Evolutionary conservation across 2,113 vertebrate species (phyloP).

Genomic region (Silurus asotus): DNA sequence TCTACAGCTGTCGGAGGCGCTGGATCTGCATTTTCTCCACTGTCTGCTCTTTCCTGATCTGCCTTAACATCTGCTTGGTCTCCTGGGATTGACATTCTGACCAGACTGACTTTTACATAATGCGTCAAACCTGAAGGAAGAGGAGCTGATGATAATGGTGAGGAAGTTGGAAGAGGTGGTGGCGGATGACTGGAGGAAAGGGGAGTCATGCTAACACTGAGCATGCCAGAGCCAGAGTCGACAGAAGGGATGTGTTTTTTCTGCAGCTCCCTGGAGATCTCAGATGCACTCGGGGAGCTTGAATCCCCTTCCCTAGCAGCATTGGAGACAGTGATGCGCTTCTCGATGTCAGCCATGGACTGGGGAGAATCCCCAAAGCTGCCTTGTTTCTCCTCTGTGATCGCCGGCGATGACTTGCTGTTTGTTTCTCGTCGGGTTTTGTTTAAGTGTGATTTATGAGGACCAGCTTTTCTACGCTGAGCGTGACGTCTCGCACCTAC

Average conservation of each 20-base stretch:
- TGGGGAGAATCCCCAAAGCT: constrained; percentile 37
- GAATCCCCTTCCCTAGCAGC: constrained; percentile 45
- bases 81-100: constrained; percentile 62
- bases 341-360: constrained; percentile 17
- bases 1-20: constrained; percentile 33
- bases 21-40: constrained; percentile 42
- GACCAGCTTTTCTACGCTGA: neutral
- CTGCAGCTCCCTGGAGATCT: constrained; percentile 42
- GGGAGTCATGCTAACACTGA: neutral
- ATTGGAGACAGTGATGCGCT: constrained; percentile 16
- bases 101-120: constrained; percentile 73
- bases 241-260: constrained; percentile 38
- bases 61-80: constrained; percentile 42
- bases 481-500: neutral
- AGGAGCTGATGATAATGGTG: constrained; percentile 52
- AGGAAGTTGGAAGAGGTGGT: constrained; percentile 51
- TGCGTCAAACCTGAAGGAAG: constrained; percentile 65
- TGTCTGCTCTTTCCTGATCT: constrained; percentile 42
- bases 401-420: constrained; percentile 29
- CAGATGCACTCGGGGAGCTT: constrained; percentile 21
- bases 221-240: constrained; percentile 33
- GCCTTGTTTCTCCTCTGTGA: constrained; percentile 14
- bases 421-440: constrained; percentile 11
- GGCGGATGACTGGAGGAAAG: constrained; percentile 21
- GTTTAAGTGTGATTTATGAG: neutral